Evolutionary conservation across 2,797 vertebrate genomes (phyloP).

Genomic region (Sphaeramia orbicularis): DNA sequence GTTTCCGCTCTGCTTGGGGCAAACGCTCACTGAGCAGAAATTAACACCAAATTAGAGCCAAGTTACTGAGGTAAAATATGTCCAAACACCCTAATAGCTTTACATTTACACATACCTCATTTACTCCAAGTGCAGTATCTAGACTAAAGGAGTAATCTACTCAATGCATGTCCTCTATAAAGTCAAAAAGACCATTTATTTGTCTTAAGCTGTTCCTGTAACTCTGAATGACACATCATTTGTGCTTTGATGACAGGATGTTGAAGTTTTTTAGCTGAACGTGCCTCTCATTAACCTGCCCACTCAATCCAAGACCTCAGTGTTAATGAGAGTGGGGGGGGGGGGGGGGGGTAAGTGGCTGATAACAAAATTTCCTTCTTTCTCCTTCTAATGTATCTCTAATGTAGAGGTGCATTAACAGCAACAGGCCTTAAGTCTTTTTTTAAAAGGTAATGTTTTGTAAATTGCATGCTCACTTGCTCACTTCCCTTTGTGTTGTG

Average conservation of each 20-base stretch:
- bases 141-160: conserved; percentile 33
- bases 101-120: conserved; percentile 46
- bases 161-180: background rate
- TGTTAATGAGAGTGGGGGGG: conserved; percentile 64
- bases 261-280: conserved; percentile 61
- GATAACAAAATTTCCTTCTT: conserved; percentile 36
- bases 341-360: conserved; percentile 21
- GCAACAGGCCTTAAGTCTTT: background rate
- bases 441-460: conserved; percentile 9
- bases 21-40: conserved; percentile 49
- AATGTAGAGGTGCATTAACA: conserved; percentile 14
- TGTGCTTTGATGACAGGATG: conserved; percentile 72
- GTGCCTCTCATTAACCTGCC: conserved; percentile 79
- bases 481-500: background rate
- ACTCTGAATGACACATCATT: conserved; percentile 60
- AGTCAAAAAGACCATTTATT: conserved; percentile 22
- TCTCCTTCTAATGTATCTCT: conserved; percentile 15
- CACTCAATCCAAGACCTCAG: conserved; percentile 72
- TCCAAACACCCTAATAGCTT: conserved; percentile 40
- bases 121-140: conserved; percentile 11
- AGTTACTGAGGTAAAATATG: conserved; percentile 53
- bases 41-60: conserved; percentile 62
- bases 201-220: conserved; percentile 20
- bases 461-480: background rate
- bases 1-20: conserved; percentile 39